These are phyloP conservation scores for Lithophane leautieri DNA, from an alignment of 2,888 invertebrate genomes.

Conservation along the genomic window DNA sequence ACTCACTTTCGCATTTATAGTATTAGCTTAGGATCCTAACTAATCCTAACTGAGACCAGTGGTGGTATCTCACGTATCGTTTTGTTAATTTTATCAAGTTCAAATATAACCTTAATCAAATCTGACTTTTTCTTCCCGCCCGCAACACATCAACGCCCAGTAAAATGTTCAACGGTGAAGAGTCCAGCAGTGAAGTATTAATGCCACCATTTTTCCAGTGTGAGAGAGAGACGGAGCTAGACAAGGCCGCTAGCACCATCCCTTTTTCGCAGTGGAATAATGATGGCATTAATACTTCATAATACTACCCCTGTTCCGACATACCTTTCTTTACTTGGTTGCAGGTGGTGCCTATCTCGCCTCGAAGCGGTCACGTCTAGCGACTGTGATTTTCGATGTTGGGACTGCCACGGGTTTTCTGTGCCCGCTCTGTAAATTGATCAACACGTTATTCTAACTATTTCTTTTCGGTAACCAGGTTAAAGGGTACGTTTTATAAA, in stretches of 20 bases:
- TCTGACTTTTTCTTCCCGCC: neutral
- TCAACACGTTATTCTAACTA: slow-evolving; percentile 36
- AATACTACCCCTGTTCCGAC: neutral
- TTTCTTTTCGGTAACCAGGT: neutral
- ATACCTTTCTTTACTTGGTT: slow-evolving; percentile 85
- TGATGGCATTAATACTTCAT: too few relatives aligned
- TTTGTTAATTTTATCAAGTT: neutral
- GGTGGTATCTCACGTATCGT: too few relatives aligned
- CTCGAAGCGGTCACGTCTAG: slow-evolving; percentile 92
- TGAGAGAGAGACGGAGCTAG: too few relatives aligned
- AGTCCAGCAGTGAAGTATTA: too few relatives aligned
- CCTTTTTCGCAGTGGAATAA: too few relatives aligned
- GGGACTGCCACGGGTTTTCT: slow-evolving; percentile 85
- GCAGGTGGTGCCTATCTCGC: slow-evolving; percentile 83
- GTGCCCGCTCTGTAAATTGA: slow-evolving; percentile 72
- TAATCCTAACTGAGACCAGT: too few relatives aligned
- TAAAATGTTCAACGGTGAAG: neutral
- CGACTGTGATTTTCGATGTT: slow-evolving; percentile 95
- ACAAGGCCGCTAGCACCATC: too few relatives aligned
- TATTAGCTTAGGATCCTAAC: too few relatives aligned
- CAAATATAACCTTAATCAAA: neutral
- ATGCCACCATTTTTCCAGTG: too few relatives aligned
- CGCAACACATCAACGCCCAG: too few relatives aligned
- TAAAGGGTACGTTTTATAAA: neutral
- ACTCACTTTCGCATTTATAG: too few relatives aligned